Evolutionary conservation across 2,888 invertebrate genomes (phyloP).

Genomic region (Clunio marinus): DNA sequence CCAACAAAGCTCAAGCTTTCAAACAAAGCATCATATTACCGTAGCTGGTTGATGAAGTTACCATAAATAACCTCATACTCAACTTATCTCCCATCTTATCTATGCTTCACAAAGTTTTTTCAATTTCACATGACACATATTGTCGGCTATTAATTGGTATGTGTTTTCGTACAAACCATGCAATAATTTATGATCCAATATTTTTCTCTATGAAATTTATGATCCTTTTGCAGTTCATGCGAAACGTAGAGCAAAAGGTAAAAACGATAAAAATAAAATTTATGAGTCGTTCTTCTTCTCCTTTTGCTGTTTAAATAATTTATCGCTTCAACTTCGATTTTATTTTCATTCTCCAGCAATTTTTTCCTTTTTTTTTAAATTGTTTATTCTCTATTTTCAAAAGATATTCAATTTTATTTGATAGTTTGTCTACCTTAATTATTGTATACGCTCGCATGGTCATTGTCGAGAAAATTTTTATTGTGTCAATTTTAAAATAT

Average conservation of each 20-base stretch:
- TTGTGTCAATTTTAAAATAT: slow-evolving; percentile 1
- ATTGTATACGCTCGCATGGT: background rate
- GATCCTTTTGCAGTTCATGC: slow-evolving; percentile 24
- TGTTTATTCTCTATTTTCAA: background rate
- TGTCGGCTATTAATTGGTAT: slow-evolving; percentile 32
- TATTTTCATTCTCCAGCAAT: background rate
- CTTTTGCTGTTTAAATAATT: slow-evolving; percentile 11
- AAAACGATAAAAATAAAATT: slow-evolving; percentile 32
- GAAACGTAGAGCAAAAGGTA: slow-evolving; percentile 23
- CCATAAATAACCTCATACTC: background rate
- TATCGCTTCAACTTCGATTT: slow-evolving; percentile 12
- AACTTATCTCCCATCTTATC: background rate
- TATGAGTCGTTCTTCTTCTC: slow-evolving; percentile 7
- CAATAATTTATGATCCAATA: slow-evolving; percentile 32
- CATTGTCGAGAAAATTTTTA: too few species aligned
- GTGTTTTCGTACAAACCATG: slow-evolving; percentile 31
- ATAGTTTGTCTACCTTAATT: background rate
- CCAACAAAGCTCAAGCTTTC: too few species aligned
- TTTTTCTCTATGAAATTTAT: slow-evolving; percentile 31
- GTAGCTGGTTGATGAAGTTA: too few species aligned
- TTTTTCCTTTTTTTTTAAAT: background rate
- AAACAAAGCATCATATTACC: too few species aligned
- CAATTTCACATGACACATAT: slow-evolving; percentile 31
- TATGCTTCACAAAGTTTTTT: background rate
- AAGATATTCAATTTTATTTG: too few species aligned